Evolutionary conservation across 2,113 vertebrate species (phyloP).

Genomic region (Anthoscopus minutus): DNA sequence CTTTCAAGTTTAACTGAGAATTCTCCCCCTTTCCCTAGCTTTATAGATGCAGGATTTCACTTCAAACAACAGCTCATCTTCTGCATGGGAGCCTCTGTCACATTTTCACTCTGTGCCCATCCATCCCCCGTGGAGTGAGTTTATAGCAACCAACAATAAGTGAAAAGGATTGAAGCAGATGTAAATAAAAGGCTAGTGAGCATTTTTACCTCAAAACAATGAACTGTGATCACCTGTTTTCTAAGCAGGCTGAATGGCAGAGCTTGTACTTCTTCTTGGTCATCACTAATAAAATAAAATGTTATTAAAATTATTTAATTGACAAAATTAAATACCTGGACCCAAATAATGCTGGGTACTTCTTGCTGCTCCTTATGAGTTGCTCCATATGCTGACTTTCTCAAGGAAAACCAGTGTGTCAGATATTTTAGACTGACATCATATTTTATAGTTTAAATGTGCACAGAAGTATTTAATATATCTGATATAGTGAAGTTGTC

Average conservation of each 20-base stretch:
- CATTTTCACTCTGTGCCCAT: neutral
- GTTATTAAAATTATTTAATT: neutral
- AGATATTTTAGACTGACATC: neutral
- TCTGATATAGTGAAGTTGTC: neutral
- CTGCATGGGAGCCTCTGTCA: neutral
- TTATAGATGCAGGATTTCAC: neutral
- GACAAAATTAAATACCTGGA: neutral
- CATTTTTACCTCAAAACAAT: slow-evolving; percentile 9
- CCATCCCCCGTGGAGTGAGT: neutral
- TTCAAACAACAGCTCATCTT: neutral
- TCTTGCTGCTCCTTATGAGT: neutral
- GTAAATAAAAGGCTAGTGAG: slow-evolving; percentile 23
- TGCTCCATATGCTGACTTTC: neutral
- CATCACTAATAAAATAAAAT: neutral
- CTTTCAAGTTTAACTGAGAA: neutral
- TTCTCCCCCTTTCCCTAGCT: neutral
- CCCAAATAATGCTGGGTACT: neutral
- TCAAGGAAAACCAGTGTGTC: neutral
- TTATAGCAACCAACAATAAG: slow-evolving; percentile 21
- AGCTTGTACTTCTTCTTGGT: neutral
- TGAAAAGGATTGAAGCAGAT: neutral
- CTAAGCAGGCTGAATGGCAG: neutral
- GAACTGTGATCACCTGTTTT: neutral
- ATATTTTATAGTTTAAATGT: neutral
- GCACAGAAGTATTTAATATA: neutral